Percentiles rank a stretch among this genome's conserved stretches.
Conservation (phyloP, 2,113 vertebrate species). For the Melanostigma gelatinosum region DNA sequence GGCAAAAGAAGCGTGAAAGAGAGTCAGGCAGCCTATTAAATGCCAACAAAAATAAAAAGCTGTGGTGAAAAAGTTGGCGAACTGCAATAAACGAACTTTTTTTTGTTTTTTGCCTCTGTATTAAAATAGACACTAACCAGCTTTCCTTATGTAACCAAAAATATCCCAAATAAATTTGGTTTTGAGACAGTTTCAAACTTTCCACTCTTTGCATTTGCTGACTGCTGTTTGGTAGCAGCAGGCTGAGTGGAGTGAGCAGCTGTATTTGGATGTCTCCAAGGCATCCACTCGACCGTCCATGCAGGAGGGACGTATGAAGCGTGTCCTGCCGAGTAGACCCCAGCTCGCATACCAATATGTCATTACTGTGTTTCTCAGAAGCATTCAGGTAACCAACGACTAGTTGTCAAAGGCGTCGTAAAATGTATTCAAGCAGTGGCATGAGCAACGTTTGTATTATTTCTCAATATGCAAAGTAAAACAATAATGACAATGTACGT, state of each 20-base stretch:
- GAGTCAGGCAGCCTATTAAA: slow-evolving; percentile 45
- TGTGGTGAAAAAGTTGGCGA: slow-evolving; percentile 47
- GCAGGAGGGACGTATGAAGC: slow-evolving; percentile 10
- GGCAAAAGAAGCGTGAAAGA: slow-evolving; percentile 6
- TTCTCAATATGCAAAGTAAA: slow-evolving; percentile 38
- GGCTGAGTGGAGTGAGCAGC: slow-evolving; percentile 43
- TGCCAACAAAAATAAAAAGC: slow-evolving; percentile 31
- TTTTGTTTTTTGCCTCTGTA: slow-evolving; percentile 6
- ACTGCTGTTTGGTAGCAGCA: slow-evolving; percentile 33
- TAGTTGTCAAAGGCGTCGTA: slow-evolving; percentile 8
- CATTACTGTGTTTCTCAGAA: slow-evolving; percentile 32
- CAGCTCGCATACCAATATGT: slow-evolving; percentile 6
- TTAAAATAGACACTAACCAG: slow-evolving; percentile 44
- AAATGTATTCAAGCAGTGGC: slow-evolving; percentile 7
- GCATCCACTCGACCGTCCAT: slow-evolving; percentile 33
- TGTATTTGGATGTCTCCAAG: slow-evolving; percentile 52
- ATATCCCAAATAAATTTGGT: slow-evolving; percentile 39
- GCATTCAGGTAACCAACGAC: slow-evolving; percentile 29
- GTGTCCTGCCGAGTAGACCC: background rate
- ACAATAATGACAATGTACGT: slow-evolving; percentile 26
- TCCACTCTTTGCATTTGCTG: slow-evolving; percentile 39
- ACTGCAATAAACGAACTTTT: slow-evolving; percentile 13
- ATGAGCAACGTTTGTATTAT: slow-evolving; percentile 17
- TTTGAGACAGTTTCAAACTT: slow-evolving; percentile 33
- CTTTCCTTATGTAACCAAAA: slow-evolving; percentile 18